Percentiles rank a stretch among this genome's conserved stretches.
These are phyloP conservation scores for Suricata suricatta DNA, from an alignment of 2,113 vertebrate species.

Conservation along the genomic window DNA sequence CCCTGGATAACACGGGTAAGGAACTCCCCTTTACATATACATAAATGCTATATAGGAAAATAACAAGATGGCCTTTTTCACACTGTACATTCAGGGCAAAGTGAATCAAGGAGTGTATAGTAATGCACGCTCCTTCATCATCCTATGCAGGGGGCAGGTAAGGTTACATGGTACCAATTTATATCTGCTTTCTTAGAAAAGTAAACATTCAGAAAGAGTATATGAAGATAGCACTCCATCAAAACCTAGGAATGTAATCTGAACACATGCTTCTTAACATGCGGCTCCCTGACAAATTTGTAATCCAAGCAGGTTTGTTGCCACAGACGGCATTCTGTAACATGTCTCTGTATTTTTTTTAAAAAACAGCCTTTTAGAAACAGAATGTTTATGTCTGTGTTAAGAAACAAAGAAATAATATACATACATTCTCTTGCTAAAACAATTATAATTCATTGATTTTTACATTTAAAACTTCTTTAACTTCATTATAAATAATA, in stretches of 20 bases:
- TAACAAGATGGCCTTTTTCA: not conserved
- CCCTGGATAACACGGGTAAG: not conserved
- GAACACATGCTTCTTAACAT: not conserved
- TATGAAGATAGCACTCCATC: not conserved
- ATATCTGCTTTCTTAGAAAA: not conserved
- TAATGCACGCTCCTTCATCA: not conserved
- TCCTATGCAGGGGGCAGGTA: not conserved
- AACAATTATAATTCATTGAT: not conserved
- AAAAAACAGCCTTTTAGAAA: not conserved
- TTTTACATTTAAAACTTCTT: not conserved
- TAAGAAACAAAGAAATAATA: not conserved
- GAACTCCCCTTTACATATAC: not conserved
- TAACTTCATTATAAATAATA: not conserved
- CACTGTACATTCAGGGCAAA: not conserved
- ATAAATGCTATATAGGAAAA: not conserved
- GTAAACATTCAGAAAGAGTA: not conserved
- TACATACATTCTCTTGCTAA: not conserved
- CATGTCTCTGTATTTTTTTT: not conserved
- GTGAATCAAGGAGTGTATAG: not conserved
- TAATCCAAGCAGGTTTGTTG: not conserved
- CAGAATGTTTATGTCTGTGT: not conserved
- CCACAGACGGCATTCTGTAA: not conserved
- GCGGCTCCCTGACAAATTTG: not conserved
- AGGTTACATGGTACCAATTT: not conserved
- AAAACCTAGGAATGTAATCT: not conserved